phyloP scores from a whole-genome alignment of 2,797 vertebrate species.

The Rhinogobio ventralis region DNA sequence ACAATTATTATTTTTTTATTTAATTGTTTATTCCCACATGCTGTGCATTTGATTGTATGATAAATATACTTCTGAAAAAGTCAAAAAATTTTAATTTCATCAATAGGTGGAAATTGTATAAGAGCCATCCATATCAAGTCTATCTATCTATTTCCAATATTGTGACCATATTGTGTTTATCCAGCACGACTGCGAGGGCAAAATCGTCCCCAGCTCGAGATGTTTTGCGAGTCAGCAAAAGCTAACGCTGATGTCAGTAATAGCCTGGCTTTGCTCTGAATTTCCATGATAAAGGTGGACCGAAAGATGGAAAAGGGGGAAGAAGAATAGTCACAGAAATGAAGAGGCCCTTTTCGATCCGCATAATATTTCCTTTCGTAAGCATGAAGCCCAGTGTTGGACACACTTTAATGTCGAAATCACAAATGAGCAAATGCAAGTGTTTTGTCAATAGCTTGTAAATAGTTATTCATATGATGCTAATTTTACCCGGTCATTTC shows the following conservation, averaged over 20 bases:
- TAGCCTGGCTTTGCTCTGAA: constrained; percentile 65
- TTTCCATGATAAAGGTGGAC: constrained; percentile 76
- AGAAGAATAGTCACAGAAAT: constrained; percentile 67
- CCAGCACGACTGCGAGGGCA: constrained; percentile 73
- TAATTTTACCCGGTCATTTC: constrained; percentile 79
- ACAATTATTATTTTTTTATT: constrained; percentile 25
- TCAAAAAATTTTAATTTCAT: constrained; percentile 65
- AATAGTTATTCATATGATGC: constrained; percentile 77
- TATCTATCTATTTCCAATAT: constrained; percentile 73
- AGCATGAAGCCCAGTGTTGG: constrained; percentile 57
- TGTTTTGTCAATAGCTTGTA: constrained; percentile 68
- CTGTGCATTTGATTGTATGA: constrained; percentile 52
- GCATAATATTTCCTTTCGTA: constrained; percentile 54
- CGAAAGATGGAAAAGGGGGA: constrained; percentile 56
- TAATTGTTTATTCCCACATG: constrained; percentile 60
- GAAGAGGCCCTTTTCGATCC: constrained; percentile 61
- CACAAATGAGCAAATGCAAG: constrained; percentile 71
- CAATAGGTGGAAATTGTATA: constrained; percentile 57
- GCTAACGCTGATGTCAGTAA: constrained; percentile 66
- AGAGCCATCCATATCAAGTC: constrained; percentile 66
- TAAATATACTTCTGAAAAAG: constrained; percentile 60
- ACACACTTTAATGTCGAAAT: constrained; percentile 58
- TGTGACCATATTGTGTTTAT: constrained; percentile 78
- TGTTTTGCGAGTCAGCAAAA: constrained; percentile 80
- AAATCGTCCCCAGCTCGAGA: constrained; percentile 72